phyloP scores from a whole-genome alignment of 2,113 vertebrate genomes.

The Saguinus midas region DNA sequence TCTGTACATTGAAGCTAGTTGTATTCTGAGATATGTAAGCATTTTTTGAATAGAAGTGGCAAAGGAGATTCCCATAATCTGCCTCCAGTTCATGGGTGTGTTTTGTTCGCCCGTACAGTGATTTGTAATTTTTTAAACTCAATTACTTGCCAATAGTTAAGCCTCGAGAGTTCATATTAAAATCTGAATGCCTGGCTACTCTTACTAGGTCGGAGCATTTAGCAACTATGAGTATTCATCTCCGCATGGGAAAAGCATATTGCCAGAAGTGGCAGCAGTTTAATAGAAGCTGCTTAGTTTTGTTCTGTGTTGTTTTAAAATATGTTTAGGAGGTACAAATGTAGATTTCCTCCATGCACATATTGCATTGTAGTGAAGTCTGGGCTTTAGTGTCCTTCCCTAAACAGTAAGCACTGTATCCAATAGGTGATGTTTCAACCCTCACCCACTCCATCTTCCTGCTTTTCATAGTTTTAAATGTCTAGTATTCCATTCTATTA shows the following conservation, averaged over 20 bases:
- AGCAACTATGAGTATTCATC: background rate
- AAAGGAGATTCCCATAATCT: background rate
- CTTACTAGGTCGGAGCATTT: background rate
- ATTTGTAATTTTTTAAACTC: background rate
- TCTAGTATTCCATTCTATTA: no score
- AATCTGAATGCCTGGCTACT: background rate
- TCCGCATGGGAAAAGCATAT: background rate
- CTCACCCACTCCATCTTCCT: no score
- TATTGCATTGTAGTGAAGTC: no score
- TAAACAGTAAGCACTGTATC: no score
- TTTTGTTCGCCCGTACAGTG: background rate
- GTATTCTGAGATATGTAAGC: background rate
- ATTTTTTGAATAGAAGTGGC: background rate
- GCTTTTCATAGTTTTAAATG: no score
- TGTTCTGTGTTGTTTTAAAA: no score
- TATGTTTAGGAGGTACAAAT: no score
- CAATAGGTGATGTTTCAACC: no score
- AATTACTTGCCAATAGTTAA: background rate
- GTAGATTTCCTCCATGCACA: no score
- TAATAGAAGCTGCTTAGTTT: background rate
- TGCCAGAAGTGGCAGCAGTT: background rate
- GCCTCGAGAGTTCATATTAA: background rate
- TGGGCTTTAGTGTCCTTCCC: no score
- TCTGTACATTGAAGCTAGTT: background rate
- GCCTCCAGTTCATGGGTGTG: background rate